Conservation (phyloP, 2,888 invertebrate genomes). For the Gymnocheta viridis region DNA sequence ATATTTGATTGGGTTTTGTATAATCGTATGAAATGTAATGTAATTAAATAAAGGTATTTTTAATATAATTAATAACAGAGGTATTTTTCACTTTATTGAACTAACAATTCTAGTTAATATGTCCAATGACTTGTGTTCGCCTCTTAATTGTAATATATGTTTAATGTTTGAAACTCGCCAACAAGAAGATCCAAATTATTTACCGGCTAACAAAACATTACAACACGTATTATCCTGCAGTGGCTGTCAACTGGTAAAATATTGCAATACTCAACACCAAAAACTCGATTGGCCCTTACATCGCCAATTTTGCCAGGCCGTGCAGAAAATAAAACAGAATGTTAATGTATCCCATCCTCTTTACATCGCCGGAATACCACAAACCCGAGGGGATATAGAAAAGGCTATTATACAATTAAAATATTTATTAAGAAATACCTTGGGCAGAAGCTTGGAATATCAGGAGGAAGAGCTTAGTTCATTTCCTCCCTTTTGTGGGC, state of each 20-base stretch:
- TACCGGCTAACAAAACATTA: neutral
- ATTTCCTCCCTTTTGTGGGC: constrained; percentile 74
- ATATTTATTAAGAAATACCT: constrained; percentile 67
- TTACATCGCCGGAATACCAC: constrained; percentile 71
- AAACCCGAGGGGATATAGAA: constrained; percentile 71
- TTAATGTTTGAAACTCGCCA: constrained; percentile 36
- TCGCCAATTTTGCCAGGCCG: constrained; percentile 83
- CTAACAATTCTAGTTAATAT: constrained; percentile 30
- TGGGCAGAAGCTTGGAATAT: constrained; percentile 72
- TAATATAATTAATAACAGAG: neutral
- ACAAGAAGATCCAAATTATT: neutral
- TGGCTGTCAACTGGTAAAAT: constrained; percentile 85
- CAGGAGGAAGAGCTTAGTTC: constrained; percentile 76
- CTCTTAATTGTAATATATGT: constrained; percentile 70
- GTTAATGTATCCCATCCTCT: constrained; percentile 73
- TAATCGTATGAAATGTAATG: neutral
- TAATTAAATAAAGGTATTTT: constrained; percentile 1
- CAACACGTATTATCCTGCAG: constrained; percentile 82
- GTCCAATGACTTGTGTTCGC: constrained; percentile 66
- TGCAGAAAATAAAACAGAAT: constrained; percentile 68
- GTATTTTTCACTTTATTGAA: no score
- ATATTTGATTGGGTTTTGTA: no score
- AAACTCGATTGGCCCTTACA: constrained; percentile 86
- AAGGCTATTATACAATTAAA: constrained; percentile 72
- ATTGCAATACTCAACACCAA: constrained; percentile 87